Evolutionary conservation across 2,888 invertebrate genomes (phyloP).

Genomic region (Elysia crispata): DNA sequence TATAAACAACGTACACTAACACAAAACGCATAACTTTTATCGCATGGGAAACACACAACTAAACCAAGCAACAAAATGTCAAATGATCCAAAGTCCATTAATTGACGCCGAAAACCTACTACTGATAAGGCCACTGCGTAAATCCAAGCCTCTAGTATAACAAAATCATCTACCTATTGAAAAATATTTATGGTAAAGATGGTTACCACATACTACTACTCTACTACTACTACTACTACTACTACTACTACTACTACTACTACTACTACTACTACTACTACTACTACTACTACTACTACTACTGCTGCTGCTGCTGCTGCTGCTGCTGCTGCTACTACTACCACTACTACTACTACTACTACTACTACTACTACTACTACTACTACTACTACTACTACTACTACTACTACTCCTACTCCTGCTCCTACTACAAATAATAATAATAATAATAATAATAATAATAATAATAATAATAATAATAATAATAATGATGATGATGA

Average conservation of each 20-base stretch:
- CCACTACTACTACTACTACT: conserved; percentile 23
- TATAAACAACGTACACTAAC: too few species aligned
- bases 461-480: background rate
- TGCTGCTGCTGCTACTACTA: background rate
- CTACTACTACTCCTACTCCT: conserved; percentile 12
- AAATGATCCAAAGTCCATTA: too few species aligned
- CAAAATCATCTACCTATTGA: too few species aligned
- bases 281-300: background rate
- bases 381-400: conserved; percentile 24
- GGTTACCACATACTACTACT: too few species aligned
- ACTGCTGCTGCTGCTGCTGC: background rate
- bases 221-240: conserved; percentile 14
- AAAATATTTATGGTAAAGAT: too few species aligned
- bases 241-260: conserved; percentile 1
- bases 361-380: conserved; percentile 3
- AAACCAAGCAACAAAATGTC: too few species aligned
- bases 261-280: background rate
- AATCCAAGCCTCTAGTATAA: too few species aligned
- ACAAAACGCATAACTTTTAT: too few species aligned
- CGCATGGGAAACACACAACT: too few species aligned
- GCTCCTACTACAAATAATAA: background rate
- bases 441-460: background rate
- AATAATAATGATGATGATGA: background rate
- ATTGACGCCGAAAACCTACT: too few species aligned
- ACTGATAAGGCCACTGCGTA: too few species aligned